A percentile compares a stretch with the other conserved stretches of the same genome.
phyloP scores from a whole-genome alignment of 2,113 vertebrate genomes.

The Rhodinocichla rosea region DNA sequence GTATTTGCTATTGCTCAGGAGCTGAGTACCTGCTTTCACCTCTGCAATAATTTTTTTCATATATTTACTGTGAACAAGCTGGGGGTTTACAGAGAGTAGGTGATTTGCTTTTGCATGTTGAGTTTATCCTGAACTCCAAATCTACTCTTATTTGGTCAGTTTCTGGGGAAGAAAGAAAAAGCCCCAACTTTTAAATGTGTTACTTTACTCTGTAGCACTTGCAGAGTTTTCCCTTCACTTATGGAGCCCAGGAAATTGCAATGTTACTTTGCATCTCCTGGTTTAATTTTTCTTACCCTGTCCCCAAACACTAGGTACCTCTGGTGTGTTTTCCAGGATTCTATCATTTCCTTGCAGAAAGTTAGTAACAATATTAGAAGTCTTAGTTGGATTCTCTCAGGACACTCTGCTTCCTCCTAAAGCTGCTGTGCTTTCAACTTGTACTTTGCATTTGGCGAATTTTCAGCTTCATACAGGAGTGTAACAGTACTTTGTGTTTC shows the following conservation, averaged over 20 bases:
- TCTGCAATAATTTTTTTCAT: background rate
- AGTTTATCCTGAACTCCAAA: background rate
- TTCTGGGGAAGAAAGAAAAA: background rate
- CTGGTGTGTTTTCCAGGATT: slow-evolving; percentile 10
- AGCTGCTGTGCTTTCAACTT: slow-evolving; percentile 38
- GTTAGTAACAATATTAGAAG: background rate
- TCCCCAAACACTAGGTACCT: background rate
- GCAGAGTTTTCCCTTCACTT: background rate
- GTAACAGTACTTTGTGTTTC: background rate
- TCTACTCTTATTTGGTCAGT: background rate
- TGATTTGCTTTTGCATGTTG: background rate
- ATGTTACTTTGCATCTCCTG: background rate
- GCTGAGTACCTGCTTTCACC: background rate
- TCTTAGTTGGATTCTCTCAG: background rate
- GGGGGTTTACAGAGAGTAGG: background rate
- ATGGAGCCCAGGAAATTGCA: background rate
- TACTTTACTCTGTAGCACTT: background rate
- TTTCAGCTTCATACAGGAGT: background rate
- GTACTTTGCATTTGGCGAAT: slow-evolving; percentile 24
- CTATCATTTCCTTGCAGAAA: background rate
- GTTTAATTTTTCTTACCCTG: background rate
- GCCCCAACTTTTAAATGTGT: background rate
- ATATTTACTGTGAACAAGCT: background rate
- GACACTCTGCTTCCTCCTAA: background rate
- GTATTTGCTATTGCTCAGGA: background rate